A percentile compares a stretch with the other conserved stretches of the same genome.
These are phyloP conservation scores for Macquaria australasica DNA, from an alignment of 2,113 vertebrate species.

Conservation along the genomic window DNA sequence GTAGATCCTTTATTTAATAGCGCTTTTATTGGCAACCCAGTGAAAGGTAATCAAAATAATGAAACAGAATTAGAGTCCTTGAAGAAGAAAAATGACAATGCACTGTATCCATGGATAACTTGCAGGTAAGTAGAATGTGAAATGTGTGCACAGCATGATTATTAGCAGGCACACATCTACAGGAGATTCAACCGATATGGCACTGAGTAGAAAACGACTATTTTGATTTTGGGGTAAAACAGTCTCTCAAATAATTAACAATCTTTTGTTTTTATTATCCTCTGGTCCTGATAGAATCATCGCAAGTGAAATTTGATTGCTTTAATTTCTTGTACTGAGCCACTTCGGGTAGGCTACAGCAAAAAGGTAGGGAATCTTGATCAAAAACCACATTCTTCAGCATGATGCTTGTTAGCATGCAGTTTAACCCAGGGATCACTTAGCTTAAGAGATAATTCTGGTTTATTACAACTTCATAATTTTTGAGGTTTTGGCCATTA, in stretches of 20 bases:
- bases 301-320: conserved; percentile 14
- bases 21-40: not conserved
- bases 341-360: conserved; percentile 12
- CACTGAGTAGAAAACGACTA: not conserved
- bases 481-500: not conserved
- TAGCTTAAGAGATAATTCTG: not conserved
- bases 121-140: not conserved
- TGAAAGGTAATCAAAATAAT: conserved; percentile 33
- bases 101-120: not conserved
- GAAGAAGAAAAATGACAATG: not conserved
- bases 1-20: not conserved
- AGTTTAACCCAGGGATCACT: not conserved
- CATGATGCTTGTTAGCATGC: not conserved
- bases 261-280: conserved; percentile 45
- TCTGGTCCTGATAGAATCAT: conserved; percentile 8
- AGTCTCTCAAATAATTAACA: conserved; percentile 29
- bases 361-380: not conserved
- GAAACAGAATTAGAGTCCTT: not conserved
- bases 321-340: not conserved
- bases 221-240: conserved; percentile 19
- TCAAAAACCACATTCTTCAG: not conserved
- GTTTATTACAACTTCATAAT: not conserved
- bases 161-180: not conserved
- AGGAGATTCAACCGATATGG: not conserved
- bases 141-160: conserved; percentile 10